Evolutionary conservation across 2,888 invertebrate species (phyloP), one percentile per base, ranked within the genome.

Genomic region (Ctenicera cuprea): DNA sequence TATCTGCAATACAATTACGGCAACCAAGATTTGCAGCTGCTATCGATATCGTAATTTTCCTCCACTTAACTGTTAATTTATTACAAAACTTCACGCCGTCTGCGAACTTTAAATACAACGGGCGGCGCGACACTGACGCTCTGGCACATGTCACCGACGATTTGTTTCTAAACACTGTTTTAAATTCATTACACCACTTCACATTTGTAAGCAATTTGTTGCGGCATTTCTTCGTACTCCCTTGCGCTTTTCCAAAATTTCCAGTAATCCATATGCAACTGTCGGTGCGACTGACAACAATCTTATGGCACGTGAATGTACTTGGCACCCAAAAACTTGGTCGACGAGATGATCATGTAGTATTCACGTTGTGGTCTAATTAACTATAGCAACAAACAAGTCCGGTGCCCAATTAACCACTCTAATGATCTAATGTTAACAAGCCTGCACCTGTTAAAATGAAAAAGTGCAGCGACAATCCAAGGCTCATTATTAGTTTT

Each of bases 191-290:
- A 54, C 66, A 67, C 22, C 48, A 45, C 45, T 18, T 43, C 57
- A 67, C 57, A 67, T 20, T 18, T 59, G 67, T 59, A 48, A 59
- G 48, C 30, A 59, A 67, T 67, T 59, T 59, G 59, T 59, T 67
- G 14, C 52, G 7, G 33, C 9, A 33, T 9, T 33, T 33, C 33
- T 26, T 26, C 0, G 14, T 14, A 12, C 41, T 41, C 4, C 4
- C 14, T 14, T 45, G 18, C 18, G 11, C 45, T 45, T 45, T 45
- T 45, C 41, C 16, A 14, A 14, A 3, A 14, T n/a, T 43, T 38
- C n/a, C 16, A 43, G 16, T 3, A 43, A 43, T n/a, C n/a, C 38
- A 26, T n/a, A n/a, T n/a, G n/a, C n/a, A n/a, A n/a, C n/a, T n/a
- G n/a, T 38, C 38, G 38, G 7, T 38, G 38, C 38, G 7, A n/a